Percentiles rank a stretch among this genome's conserved stretches.
Evolutionary conservation across 1,140 invertebrate species (phyloP).

Genomic region (Subanguina moxae): DNA sequence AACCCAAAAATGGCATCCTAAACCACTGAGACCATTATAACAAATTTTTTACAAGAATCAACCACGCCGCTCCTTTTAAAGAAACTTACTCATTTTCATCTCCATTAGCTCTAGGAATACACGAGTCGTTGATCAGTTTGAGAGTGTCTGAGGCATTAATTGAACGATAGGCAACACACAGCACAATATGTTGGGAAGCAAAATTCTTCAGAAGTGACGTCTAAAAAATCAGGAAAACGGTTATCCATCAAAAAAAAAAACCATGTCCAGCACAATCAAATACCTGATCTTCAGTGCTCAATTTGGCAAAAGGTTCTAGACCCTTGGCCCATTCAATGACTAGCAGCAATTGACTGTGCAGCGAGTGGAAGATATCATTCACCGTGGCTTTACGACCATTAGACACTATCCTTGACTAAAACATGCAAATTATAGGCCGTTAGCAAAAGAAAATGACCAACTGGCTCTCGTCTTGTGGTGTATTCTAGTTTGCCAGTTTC

Average conservation of each 20-base stretch:
- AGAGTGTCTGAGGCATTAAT: constrained; percentile 46
- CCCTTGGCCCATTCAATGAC: constrained; percentile 59
- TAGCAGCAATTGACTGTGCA: constrained; percentile 54
- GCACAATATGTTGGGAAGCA: constrained; percentile 56
- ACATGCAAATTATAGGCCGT: neutral
- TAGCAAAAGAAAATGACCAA: constrained; percentile 4
- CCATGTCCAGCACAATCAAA: no score
- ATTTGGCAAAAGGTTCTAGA: constrained; percentile 51
- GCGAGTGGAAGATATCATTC: constrained; percentile 57
- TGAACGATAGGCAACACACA: constrained; percentile 57
- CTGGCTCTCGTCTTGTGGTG: constrained; percentile 43
- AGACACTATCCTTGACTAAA: constrained; percentile 3
- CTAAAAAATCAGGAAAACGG: constrained; percentile 16
- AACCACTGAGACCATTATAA: neutral
- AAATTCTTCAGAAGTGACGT: constrained; percentile 57
- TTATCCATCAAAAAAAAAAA: constrained; percentile 10
- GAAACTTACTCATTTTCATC: constrained; percentile 41
- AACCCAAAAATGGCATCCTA: neutral
- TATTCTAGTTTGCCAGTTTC: constrained; percentile 56
- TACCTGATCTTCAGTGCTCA: constrained; percentile 55
- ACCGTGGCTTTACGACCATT: constrained; percentile 48
- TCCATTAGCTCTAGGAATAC: constrained; percentile 42
- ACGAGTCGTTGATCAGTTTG: constrained; percentile 54
- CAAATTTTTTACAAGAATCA: neutral
- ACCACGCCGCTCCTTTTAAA: neutral